Conservation (phyloP, 2,888 invertebrate genomes). For the Leptothorax acervorum region DNA sequence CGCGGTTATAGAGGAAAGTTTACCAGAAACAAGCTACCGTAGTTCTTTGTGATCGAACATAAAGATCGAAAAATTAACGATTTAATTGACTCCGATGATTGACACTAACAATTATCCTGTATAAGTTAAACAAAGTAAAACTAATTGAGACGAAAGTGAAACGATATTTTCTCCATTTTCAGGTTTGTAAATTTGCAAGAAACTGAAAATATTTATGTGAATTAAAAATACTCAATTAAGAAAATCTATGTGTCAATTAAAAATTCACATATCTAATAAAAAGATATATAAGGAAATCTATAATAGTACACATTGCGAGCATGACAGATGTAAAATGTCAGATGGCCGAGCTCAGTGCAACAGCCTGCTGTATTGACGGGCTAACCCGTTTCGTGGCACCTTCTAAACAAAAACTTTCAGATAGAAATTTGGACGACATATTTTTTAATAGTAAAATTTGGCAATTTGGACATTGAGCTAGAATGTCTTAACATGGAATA, state of each 20-base stretch:
- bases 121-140: neutral
- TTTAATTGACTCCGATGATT: neutral
- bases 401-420: no score
- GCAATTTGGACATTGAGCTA: no score
- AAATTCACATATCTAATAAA: neutral
- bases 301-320: neutral
- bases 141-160: neutral
- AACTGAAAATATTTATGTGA: neutral
- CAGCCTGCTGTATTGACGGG: no score
- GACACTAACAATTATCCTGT: neutral
- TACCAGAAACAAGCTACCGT: conserved; percentile 1
- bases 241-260: neutral
- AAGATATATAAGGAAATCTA: neutral
- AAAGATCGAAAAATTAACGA: neutral
- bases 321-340: no score
- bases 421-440: no score
- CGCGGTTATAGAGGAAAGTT: conserved; percentile 4
- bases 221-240: neutral
- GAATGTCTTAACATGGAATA: no score
- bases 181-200: neutral
- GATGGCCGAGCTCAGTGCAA: no score
- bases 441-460: no score
- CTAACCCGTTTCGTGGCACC: no score
- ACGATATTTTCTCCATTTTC: neutral
- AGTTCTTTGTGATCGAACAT: neutral